A percentile compares a stretch with the other conserved stretches of the same genome.
These are phyloP conservation scores for Gouania willdenowi DNA, from an alignment of 2,797 vertebrate genomes.

Conservation along the genomic window DNA sequence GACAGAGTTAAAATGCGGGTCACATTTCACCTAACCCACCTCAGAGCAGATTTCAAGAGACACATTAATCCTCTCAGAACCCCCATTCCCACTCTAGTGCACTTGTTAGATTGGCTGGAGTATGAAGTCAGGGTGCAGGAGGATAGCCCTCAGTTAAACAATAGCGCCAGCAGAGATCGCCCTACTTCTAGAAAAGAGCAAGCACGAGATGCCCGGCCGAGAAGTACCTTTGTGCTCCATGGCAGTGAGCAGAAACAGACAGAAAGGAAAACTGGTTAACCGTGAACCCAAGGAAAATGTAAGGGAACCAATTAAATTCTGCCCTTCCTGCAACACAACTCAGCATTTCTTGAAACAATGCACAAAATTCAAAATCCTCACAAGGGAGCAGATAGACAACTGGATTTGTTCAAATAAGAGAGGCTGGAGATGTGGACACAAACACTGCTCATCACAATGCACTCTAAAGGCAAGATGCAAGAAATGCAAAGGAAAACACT, in stretches of 20 bases:
- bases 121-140: conserved; percentile 1
- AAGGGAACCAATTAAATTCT: too few species aligned
- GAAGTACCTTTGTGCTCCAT: background rate
- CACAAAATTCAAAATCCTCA: conserved; percentile 17
- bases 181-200: too few species aligned
- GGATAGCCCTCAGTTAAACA: background rate
- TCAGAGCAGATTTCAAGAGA: too few species aligned
- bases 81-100: too few species aligned
- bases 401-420: conserved; percentile 10
- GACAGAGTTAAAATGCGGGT: too few species aligned
- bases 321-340: conserved; percentile 14
- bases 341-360: conserved; percentile 29
- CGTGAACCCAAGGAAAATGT: too few species aligned
- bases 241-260: too few species aligned
- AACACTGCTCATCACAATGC: conserved; percentile 8
- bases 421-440: conserved; percentile 14
- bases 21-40: too few species aligned
- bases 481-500: background rate
- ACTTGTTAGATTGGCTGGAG: too few species aligned
- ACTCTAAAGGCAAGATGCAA: conserved; percentile 6
- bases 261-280: conserved; percentile 5
- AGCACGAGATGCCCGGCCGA: background rate
- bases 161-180: background rate
- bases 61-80: too few species aligned
- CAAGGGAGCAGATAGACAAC: background rate